Conservation (phyloP, 2,888 invertebrate genomes). For the Bellardia bayeri region DNA sequence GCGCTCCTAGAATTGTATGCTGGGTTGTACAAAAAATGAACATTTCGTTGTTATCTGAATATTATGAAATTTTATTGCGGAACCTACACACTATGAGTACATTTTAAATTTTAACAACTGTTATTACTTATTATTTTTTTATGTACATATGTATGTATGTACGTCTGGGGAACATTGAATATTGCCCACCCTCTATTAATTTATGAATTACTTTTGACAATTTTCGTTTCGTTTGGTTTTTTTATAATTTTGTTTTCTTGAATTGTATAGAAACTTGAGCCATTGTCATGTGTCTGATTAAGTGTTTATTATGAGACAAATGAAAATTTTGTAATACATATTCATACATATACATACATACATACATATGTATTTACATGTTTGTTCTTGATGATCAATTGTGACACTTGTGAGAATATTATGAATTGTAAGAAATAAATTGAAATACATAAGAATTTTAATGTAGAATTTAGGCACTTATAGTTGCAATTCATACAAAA, state of each 20-base stretch:
- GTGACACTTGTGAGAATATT: too few species aligned
- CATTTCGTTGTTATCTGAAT: constrained; percentile 49
- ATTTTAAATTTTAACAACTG: constrained; percentile 5
- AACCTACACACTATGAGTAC: constrained; percentile 26
- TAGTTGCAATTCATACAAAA: too few species aligned
- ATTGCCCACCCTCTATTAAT: constrained; percentile 35
- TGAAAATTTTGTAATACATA: neutral
- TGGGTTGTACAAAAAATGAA: constrained; percentile 6
- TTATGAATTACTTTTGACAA: constrained; percentile 42
- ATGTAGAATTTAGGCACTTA: too few species aligned
- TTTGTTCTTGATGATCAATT: too few species aligned
- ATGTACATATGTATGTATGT: neutral
- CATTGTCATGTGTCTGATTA: constrained; percentile 9
- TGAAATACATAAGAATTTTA: too few species aligned
- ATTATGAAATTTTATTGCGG: constrained; percentile 52
- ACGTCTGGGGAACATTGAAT: constrained; percentile 6
- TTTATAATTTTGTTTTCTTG: neutral
- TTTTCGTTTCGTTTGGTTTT: constrained; percentile 10
- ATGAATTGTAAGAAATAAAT: too few species aligned
- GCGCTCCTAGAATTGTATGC: too few species aligned
- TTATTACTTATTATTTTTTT: neutral
- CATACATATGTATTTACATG: too few species aligned
- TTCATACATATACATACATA: too few species aligned
- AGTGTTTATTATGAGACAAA: constrained; percentile 1
- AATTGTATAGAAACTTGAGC: constrained; percentile 44